Percentiles rank a stretch among this genome's conserved stretches.
Evolutionary conservation across 2,113 vertebrate genomes (phyloP).

Genomic region (Pongo pygmaeus): DNA sequence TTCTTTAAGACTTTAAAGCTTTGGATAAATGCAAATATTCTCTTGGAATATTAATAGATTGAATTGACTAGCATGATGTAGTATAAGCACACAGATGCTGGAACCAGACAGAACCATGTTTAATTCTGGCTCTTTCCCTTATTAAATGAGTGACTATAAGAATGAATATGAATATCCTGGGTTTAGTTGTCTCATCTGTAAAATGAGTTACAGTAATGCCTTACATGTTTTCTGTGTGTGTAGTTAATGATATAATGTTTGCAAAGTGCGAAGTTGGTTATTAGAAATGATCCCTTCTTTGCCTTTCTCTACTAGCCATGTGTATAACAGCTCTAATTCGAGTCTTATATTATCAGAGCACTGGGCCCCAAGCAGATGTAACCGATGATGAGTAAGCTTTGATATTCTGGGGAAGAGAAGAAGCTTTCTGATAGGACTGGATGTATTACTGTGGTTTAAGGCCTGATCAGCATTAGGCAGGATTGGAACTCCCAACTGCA

Average conservation of each 20-base stretch:
- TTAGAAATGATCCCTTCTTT: neutral
- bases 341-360: neutral
- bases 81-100: neutral
- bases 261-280: neutral
- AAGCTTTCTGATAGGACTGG: neutral
- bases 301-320: neutral
- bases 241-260: neutral
- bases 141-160: neutral
- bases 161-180: neutral
- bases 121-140: neutral
- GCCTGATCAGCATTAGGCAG: neutral
- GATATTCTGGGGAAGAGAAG: neutral
- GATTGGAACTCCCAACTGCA: neutral
- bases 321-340: neutral
- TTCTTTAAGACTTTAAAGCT: slow-evolving; percentile 14
- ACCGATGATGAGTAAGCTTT: neutral
- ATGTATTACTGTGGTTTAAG: neutral
- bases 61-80: neutral
- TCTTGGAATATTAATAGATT: slow-evolving; percentile 18
- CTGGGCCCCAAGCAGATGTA: neutral
- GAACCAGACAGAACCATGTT: neutral
- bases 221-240: neutral
- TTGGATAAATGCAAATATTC: neutral
- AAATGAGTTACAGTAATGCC: neutral
- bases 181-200: slow-evolving; percentile 39